Conservation (phyloP, 2,888 invertebrate genomes). For the Himalopsyche anomala region DNA sequence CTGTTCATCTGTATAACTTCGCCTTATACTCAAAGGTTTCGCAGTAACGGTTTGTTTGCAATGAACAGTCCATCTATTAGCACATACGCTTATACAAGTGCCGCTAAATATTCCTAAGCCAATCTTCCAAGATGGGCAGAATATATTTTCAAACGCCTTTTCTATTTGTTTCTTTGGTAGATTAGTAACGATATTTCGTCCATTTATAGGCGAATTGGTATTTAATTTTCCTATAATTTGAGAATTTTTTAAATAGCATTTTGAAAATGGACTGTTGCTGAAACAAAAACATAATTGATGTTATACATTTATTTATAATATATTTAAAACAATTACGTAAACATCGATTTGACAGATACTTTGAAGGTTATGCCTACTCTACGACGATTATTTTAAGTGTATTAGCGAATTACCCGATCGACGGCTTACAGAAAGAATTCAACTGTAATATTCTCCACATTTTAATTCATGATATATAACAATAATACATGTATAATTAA, state of each 20-base stretch:
- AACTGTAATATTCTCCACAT: slow-evolving; percentile 58
- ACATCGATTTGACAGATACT: slow-evolving; percentile 19
- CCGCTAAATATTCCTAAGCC: slow-evolving; percentile 74
- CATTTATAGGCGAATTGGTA: slow-evolving; percentile 27
- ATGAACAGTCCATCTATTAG: slow-evolving; percentile 78
- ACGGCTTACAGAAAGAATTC: slow-evolving; percentile 42
- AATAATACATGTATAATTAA: not conserved
- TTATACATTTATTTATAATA: not conserved
- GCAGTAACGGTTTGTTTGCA: slow-evolving; percentile 79
- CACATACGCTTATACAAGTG: slow-evolving; percentile 70
- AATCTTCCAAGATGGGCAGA: slow-evolving; percentile 74
- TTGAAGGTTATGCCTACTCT: slow-evolving; percentile 42
- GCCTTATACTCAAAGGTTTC: slow-evolving; percentile 78
- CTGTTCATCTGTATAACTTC: slow-evolving; percentile 74
- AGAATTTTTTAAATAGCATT: slow-evolving; percentile 9
- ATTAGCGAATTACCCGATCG: slow-evolving; percentile 47
- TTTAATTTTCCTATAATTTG: slow-evolving; percentile 36
- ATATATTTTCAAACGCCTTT: slow-evolving; percentile 60
- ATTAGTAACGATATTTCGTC: slow-evolving; percentile 51
- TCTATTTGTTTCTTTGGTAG: slow-evolving; percentile 28
- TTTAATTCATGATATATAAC: slow-evolving; percentile 49
- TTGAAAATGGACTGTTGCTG: slow-evolving; percentile 29
- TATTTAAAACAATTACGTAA: slow-evolving; percentile 51
- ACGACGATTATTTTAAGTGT: not conserved
- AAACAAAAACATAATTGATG: slow-evolving; percentile 22